These are phyloP conservation scores for Ochropleura leucogaster DNA, from an alignment of 2,888 invertebrate species.

Conservation along the genomic window DNA sequence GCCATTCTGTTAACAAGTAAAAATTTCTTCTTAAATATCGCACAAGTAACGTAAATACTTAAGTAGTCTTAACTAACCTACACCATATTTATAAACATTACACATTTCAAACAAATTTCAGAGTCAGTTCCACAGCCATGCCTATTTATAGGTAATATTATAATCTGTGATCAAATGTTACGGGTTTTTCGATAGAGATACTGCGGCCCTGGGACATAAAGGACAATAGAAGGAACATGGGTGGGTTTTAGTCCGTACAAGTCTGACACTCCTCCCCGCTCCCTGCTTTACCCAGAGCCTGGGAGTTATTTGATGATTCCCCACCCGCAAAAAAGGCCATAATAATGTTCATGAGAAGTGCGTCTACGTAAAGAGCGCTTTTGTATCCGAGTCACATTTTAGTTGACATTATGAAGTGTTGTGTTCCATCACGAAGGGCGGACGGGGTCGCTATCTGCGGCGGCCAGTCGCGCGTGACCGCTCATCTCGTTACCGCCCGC, in stretches of 20 bases:
- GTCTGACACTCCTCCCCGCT: too few species aligned
- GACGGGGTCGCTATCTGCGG: constrained; percentile 75
- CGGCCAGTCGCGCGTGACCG: constrained; percentile 83
- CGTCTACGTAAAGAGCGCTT: constrained; percentile 34
- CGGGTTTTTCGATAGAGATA: too few species aligned
- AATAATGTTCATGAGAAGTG: constrained; percentile 17
- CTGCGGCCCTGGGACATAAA: too few species aligned
- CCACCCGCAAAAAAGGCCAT: neutral
- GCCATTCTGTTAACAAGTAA: neutral
- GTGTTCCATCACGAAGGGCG: constrained; percentile 65
- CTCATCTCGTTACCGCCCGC: constrained; percentile 82
- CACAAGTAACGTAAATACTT: neutral
- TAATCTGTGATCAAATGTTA: neutral
- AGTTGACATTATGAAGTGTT: constrained; percentile 71
- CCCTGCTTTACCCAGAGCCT: too few species aligned
- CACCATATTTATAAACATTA: neutral
- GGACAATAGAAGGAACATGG: too few species aligned
- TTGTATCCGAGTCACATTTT: constrained; percentile 54
- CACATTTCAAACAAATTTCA: neutral
- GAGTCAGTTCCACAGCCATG: neutral
- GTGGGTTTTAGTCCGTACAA: too few species aligned
- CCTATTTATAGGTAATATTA: neutral
- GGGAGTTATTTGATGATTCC: too few species aligned
- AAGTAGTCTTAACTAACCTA: neutral
- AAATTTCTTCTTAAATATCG: neutral